These are phyloP conservation scores for Drosophila cardini DNA, from an alignment of 1,140 invertebrate genomes.

Conservation along the genomic window DNA sequence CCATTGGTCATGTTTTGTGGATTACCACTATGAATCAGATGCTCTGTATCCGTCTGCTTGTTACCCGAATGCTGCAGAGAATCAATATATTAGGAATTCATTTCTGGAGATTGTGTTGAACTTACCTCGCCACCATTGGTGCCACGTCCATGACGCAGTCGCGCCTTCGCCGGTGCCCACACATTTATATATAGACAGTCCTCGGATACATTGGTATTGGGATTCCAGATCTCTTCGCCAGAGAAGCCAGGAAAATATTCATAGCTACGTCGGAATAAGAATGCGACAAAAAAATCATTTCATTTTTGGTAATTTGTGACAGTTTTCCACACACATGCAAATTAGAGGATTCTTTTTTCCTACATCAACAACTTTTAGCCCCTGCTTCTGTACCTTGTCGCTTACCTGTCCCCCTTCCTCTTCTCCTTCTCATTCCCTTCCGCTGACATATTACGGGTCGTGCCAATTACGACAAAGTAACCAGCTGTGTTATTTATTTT, in stretches of 20 bases:
- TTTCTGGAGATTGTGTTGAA: background rate
- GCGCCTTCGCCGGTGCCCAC: conserved; percentile 93
- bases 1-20: conserved; percentile 81
- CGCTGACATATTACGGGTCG: conserved; percentile 49
- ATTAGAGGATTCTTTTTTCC: conserved; percentile 39
- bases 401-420: background rate
- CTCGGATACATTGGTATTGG: conserved; percentile 95
- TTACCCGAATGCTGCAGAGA: conserved; percentile 63
- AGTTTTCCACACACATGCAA: conserved; percentile 51
- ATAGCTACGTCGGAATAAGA: conserved; percentile 85
- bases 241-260: conserved; percentile 95
- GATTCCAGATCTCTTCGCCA: conserved; percentile 98
- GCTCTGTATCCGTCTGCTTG: conserved; percentile 73
- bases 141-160: conserved; percentile 88
- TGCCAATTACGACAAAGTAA: conserved; percentile 75
- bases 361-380: background rate
- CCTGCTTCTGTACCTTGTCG: conserved; percentile 3
- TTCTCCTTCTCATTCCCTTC: background rate
- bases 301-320: conserved; percentile 24
- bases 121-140: conserved; percentile 81
- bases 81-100: background rate
- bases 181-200: conserved; percentile 97
- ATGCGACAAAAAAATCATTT: background rate
- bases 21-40: conserved; percentile 81
- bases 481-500: conserved; percentile 81